Percentiles rank a stretch among this genome's conserved stretches.
Conservation (phyloP, 1,140 invertebrate genomes). For the Trypoxylus dichotomus region DNA sequence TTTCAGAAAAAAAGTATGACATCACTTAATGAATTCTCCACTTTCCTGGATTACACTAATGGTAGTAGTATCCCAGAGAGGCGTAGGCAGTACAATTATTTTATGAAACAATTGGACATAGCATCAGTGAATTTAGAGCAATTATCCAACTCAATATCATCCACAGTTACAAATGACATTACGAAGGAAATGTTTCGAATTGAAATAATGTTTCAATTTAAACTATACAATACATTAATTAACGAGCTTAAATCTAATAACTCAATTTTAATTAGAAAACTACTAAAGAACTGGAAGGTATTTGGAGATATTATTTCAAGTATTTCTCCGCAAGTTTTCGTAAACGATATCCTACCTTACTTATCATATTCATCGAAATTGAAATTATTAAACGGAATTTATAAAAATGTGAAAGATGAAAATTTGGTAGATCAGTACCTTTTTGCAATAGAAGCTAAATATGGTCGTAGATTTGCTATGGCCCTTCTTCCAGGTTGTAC, state of each 20-base stretch:
- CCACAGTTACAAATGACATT: neutral
- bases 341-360: slow-evolving; percentile 10
- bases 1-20: too few species aligned
- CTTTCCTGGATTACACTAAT: too few species aligned
- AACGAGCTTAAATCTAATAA: neutral
- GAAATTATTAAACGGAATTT: slow-evolving; percentile 1
- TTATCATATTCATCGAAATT: neutral
- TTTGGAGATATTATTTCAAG: neutral
- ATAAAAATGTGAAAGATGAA: neutral
- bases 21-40: too few species aligned
- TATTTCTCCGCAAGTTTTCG: neutral
- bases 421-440: neutral
- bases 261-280: neutral
- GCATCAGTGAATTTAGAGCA: neutral
- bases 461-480: neutral
- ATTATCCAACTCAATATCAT: neutral
- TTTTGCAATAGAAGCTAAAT: neutral
- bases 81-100: neutral
- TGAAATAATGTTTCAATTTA: neutral
- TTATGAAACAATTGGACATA: neutral
- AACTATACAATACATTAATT: neutral
- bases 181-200: neutral
- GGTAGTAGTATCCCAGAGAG: neutral
- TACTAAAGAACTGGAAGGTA: neutral
- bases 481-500: neutral